phyloP scores from a whole-genome alignment of 2,888 invertebrate genomes.

The Drosophila subsilvestris region DNA sequence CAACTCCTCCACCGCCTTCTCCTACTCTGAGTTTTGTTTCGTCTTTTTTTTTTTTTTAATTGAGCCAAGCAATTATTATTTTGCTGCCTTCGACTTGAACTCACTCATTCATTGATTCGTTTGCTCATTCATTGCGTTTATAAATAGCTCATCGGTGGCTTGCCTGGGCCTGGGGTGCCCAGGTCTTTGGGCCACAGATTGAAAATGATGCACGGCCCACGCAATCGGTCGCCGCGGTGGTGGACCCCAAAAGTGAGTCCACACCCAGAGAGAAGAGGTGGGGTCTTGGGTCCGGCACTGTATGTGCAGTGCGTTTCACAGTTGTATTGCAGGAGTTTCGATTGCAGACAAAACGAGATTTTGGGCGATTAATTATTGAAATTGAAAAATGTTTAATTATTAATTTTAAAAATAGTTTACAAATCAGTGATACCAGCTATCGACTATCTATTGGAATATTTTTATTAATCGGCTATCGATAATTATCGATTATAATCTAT shows the following conservation, averaged over 20 bases:
- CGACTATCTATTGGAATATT: no score
- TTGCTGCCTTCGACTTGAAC: conserved; percentile 33
- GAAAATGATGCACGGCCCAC: conserved; percentile 71
- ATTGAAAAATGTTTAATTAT: not conserved
- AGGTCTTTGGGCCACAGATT: conserved; percentile 57
- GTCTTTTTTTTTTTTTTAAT: conserved; percentile 55
- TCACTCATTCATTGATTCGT: conserved; percentile 51
- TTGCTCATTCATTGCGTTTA: conserved; percentile 57
- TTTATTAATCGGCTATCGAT: no score
- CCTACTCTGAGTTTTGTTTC: conserved; percentile 27
- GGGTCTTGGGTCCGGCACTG: conserved; percentile 5
- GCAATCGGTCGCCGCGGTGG: conserved; percentile 40
- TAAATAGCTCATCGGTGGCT: conserved; percentile 59
- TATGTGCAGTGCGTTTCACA: conserved; percentile 24
- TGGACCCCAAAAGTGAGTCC: conserved; percentile 22
- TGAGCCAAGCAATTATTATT: conserved; percentile 80
- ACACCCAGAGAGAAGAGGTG: conserved; percentile 13
- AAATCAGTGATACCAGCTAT: no score
- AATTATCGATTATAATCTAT: no score
- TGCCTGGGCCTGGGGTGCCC: conserved; percentile 15
- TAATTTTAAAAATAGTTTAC: no score
- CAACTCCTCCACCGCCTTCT: conserved; percentile 16
- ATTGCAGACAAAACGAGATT: not conserved
- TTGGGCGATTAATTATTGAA: not conserved
- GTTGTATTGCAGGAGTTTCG: not conserved